Base-by-base conservation (phyloP, 64 coral and sea anemone genomes). In the Catalaphyllia jardinei region DNA sequence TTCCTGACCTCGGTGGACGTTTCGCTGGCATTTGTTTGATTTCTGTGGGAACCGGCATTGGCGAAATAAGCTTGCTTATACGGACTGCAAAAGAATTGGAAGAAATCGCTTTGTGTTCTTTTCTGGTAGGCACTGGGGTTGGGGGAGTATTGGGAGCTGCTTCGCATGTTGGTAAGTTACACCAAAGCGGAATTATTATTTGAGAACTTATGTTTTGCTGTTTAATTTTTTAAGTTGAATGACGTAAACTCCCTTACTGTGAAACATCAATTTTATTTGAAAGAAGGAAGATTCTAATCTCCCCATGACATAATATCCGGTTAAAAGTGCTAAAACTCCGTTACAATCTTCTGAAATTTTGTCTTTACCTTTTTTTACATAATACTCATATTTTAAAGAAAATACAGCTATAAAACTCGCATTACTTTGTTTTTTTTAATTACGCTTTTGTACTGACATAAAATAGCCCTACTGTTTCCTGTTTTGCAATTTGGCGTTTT, bases 91-190 rank as follows among this genome's bases (percentile, higher is more conserved):
- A 30, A 22, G 52, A 88, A 31, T 51, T 92, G 5, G 51, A 75
- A 42, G 79, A 88, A 72, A 28, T 31, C 22, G 78, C 90, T 16
- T 50, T 96, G 64, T 91, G 90, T 24, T 89, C 90, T 4, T 86
- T 88, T 14, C 89, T 96, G 18, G 80, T 87, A 9, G 94, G 90
- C 1, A 86, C 86, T 31, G 94, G 82, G 3, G 79, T 52, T n/a
- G 94, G 94, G 3, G 90, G 61, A 29, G 30, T 92, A 16, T 29
- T 88, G 2, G 89, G 86, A 27, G 85, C 90, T 52, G 54, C 73
- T 42, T 14, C 67, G 29, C 92, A 96, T 86, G 90, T 96, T 2
- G 94, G 94, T 96, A 80, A 92, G 94, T 78, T 30, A 25, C 17
- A 13, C 20, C 25, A 78, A 25, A 55, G 3, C 2, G 22, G 30